Evolutionary conservation across 1,140 invertebrate species (phyloP).

Genomic region (Habropoda laboriosa): DNA sequence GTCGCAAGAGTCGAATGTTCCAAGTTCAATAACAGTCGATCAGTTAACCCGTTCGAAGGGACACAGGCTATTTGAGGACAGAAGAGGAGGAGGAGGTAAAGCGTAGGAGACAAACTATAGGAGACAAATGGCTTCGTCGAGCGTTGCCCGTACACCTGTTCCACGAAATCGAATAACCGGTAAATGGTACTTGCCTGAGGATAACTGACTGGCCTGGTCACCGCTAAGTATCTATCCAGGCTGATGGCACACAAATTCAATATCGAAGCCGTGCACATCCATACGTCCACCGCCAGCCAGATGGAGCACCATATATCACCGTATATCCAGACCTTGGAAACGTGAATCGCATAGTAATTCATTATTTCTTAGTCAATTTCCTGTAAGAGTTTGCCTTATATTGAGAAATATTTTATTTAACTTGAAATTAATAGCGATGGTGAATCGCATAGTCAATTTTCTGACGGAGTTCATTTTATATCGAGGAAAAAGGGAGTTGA

Average conservation of each 20-base stretch:
- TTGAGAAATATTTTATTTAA: too few species aligned
- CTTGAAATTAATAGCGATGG: too few species aligned
- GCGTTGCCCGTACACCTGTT: constrained; percentile 21
- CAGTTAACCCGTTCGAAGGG: not conserved
- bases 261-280: constrained; percentile 98
- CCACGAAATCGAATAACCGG: constrained; percentile 39
- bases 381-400: not conserved
- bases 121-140: constrained; percentile 35
- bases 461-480: too few species aligned
- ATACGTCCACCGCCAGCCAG: constrained; percentile 97
- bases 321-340: constrained; percentile 92
- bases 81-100: not conserved
- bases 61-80: too few species aligned
- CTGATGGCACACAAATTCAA: constrained; percentile 96
- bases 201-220: constrained; percentile 96
- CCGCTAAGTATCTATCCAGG: constrained; percentile 96
- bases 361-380: not conserved
- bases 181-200: constrained; percentile 83
- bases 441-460: too few species aligned
- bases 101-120: not conserved
- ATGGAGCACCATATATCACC: constrained; percentile 95
- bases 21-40: constrained; percentile 7
- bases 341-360: not conserved
- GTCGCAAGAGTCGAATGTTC: not conserved
- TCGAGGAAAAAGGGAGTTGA: too few species aligned